Evolutionary conservation across 1,140 invertebrate species (phyloP).

Genomic region (Vollenhovia emeryi): DNA sequence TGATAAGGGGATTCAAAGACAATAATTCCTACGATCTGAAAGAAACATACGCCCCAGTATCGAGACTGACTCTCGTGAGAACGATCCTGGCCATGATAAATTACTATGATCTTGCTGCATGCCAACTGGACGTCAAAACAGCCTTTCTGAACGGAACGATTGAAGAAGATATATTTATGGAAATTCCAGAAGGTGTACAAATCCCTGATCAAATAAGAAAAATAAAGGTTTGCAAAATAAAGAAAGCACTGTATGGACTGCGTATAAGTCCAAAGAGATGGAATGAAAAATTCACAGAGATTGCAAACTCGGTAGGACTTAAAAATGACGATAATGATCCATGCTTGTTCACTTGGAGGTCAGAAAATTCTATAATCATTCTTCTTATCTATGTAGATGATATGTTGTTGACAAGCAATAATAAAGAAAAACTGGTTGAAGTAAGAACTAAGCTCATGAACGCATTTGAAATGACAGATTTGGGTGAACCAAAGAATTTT

Average conservation of each 20-base stretch:
- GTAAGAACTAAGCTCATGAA: not conserved
- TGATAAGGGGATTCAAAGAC: too few relatives aligned
- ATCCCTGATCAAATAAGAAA: not conserved
- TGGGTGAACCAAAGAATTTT: not conserved
- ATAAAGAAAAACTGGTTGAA: not conserved
- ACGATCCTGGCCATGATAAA: not conserved
- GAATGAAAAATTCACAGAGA: not conserved
- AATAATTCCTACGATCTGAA: too few relatives aligned
- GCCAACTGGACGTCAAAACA: not conserved
- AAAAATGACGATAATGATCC: not conserved
- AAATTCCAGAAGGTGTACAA: not conserved
- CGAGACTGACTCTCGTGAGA: not conserved
- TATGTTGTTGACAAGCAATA: not conserved
- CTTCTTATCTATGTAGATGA: not conserved
- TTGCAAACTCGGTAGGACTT: not conserved
- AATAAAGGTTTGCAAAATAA: not conserved
- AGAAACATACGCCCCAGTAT: too few relatives aligned
- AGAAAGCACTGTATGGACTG: not conserved
- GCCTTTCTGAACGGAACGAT: not conserved
- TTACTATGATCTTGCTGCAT: not conserved
- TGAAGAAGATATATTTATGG: not conserved
- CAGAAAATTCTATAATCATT: not conserved
- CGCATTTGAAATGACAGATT: not conserved
- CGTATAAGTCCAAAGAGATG: not conserved
- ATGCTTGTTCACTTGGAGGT: not conserved